Base-by-base conservation (phyloP, 2,888 invertebrate species). In the Tryphoninae sp. region DNA sequence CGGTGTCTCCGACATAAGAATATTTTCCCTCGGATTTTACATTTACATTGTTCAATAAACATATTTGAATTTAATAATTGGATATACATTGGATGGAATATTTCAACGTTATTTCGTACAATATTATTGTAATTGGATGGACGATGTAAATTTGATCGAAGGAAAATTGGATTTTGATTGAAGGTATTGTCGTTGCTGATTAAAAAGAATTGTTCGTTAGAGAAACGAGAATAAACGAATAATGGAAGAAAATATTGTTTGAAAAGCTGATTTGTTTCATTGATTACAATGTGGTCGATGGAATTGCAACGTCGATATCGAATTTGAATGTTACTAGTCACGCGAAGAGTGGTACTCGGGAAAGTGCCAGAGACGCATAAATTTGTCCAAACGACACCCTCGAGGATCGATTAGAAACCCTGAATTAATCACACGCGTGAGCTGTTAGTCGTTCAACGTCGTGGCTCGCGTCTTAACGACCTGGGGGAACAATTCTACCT, bases 401-500 rank as follows among this genome's bases (percentile, higher is more conserved):
- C 49, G 79, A 62, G 82, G 55, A 76, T 82, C 79, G 82, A 82
- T 82, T 76, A 73, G 79, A 79, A 68, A 58, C 67, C 76, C 62
- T 72, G 64, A 79, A 82, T 82, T 82, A 82, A 82, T 79, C 76
- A 72, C 78, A 72, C 78, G 62, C 72, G 72, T 55, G 76, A 11
- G 26, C 76, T 64, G 76, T 76, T 67, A 23, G 42, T 13, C 76
- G 68, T 64, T 45, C 67, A 58, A 58, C 72, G 72, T 68, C 62
- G 61, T 68, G 40, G 16, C 53, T 68, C 72, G 49, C 16, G 69
- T 73, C 82, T 42, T 33, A 45, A 64, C 76, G 40, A 72, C 82
- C 76, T 79, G n/a, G 16, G 82, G 79, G 82, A 79, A 79, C 82
- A 73, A 82, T 82, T 79, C 68, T 73, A 53, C 45, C 79, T 79